These are phyloP conservation scores for Loriculus beryllinus DNA, from an alignment of 2,797 vertebrate species.

Conservation along the genomic window DNA sequence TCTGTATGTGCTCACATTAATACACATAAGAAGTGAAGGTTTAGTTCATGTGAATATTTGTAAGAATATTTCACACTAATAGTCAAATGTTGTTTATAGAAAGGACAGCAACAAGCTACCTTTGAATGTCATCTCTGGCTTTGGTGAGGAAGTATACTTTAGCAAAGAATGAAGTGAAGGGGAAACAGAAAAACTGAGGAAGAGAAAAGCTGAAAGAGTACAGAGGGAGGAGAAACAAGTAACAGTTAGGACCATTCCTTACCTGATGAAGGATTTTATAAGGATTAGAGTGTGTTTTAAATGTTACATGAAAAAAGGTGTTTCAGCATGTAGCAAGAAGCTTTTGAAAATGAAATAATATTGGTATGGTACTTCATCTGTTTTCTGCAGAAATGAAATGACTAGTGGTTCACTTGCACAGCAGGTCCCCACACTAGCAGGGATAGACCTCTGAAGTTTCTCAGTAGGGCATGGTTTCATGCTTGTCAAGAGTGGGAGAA, in stretches of 20 bases:
- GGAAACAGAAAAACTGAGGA: not conserved
- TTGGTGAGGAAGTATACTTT: not conserved
- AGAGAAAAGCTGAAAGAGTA: not conserved
- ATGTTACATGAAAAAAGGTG: not conserved
- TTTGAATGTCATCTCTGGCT: not conserved
- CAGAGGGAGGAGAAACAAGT: not conserved
- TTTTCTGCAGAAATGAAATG: not conserved
- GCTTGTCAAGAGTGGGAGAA: not conserved
- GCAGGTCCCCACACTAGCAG: not conserved
- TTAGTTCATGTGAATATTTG: not conserved
- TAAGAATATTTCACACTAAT: not conserved
- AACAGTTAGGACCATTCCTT: not conserved
- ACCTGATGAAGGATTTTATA: not conserved
- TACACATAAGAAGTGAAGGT: not conserved
- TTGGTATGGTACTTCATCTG: not conserved
- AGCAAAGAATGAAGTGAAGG: not conserved
- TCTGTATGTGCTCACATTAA: not conserved
- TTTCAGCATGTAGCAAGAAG: not conserved
- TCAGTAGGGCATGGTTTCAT: not conserved
- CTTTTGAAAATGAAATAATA: not conserved
- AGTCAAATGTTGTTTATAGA: not conserved
- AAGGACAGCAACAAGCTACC: not conserved
- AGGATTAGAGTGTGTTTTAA: not conserved
- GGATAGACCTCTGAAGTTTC: not conserved
- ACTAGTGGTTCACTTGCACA: not conserved